Percentiles rank a stretch among this genome's conserved stretches.
Conservation (phyloP, 2,113 vertebrate species). For the Sinocyclocheilus anshuiensis region DNA sequence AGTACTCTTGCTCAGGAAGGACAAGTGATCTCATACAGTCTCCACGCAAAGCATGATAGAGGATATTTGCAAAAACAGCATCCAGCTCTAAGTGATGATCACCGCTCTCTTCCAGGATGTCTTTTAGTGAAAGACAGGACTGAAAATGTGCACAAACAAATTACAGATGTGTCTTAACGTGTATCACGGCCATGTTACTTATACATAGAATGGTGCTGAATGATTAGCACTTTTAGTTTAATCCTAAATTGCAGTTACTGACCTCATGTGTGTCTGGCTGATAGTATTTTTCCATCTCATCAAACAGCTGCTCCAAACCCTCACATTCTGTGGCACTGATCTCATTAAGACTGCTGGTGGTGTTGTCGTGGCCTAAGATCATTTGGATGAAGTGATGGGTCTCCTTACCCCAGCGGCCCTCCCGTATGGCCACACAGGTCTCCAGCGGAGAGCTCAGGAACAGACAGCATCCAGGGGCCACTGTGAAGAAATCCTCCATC, state of each 20-base stretch:
- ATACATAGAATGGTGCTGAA: background rate
- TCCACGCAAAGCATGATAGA: constrained; percentile 73
- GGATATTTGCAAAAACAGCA: constrained; percentile 66
- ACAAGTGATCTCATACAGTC: constrained; percentile 63
- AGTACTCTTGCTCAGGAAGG: constrained; percentile 78
- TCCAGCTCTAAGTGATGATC: constrained; percentile 48
- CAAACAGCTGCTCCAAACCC: constrained; percentile 61
- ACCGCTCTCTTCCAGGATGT: constrained; percentile 65
- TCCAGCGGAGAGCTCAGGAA: constrained; percentile 65
- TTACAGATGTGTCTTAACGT: background rate
- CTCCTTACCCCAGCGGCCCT: constrained; percentile 66
- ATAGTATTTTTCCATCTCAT: constrained; percentile 63
- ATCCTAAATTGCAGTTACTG: constrained; percentile 5
- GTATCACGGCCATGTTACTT: background rate
- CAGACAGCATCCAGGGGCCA: constrained; percentile 64
- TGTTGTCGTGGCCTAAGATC: constrained; percentile 46
- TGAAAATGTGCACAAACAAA: constrained; percentile 40
- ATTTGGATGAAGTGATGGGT: constrained; percentile 61
- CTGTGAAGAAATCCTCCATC: constrained; percentile 63
- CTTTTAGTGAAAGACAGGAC: constrained; percentile 63
- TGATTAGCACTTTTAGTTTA: background rate
- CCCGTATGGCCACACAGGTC: constrained; percentile 57
- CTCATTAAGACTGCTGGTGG: background rate
- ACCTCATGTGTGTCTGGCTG: constrained; percentile 62
- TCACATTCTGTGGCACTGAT: background rate